These are phyloP conservation scores for Pangasius krempfi DNA, from an alignment of 2,797 vertebrate species.

Conservation along the genomic window DNA sequence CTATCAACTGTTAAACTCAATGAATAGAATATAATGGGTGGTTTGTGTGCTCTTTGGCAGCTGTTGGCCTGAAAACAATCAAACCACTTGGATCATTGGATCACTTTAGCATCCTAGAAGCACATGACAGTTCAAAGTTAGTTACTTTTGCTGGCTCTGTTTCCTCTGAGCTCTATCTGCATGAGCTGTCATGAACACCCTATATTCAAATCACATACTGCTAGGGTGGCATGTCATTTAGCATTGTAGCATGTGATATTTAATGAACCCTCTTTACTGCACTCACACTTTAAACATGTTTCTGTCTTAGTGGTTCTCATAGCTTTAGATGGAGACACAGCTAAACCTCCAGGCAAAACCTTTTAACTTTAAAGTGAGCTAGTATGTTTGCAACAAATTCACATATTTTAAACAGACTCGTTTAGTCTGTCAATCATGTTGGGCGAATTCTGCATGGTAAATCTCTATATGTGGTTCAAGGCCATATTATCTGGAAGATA, in stretches of 20 bases:
- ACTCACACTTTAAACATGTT: neutral
- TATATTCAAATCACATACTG: slow-evolving; percentile 24
- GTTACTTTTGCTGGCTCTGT: neutral
- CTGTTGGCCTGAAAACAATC: neutral
- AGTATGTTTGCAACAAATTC: neutral
- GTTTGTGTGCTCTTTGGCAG: neutral
- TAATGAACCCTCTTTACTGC: neutral
- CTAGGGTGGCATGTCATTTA: neutral
- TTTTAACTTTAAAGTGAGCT: neutral
- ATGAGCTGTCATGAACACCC: neutral
- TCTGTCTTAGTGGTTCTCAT: neutral
- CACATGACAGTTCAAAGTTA: slow-evolving; percentile 15
- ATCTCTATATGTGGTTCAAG: neutral
- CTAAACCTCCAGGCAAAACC: too few species aligned
- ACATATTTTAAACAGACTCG: neutral
- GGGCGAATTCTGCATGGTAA: neutral
- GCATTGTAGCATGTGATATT: neutral
- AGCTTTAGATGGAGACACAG: neutral
- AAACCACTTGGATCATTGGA: neutral
- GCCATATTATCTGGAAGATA: neutral
- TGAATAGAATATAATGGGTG: neutral
- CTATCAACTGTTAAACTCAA: neutral
- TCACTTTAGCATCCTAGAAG: slow-evolving; percentile 15
- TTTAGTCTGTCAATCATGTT: neutral
- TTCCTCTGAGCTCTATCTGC: slow-evolving; percentile 27